Base-by-base conservation (phyloP, 1,140 invertebrate species). In the Hylyphantes graminicola region DNA sequence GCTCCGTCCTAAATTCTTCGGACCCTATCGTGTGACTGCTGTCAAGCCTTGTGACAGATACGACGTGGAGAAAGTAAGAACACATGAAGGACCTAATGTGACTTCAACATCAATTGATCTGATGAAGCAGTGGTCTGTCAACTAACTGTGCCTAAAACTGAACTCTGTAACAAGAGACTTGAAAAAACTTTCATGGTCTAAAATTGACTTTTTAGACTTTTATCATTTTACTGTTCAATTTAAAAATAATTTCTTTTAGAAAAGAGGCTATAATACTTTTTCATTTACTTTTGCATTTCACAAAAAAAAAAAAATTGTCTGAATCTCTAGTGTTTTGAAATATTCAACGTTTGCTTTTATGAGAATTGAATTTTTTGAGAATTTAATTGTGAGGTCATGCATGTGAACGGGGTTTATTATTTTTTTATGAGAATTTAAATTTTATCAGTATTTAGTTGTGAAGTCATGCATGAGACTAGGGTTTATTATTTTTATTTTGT, bases 51-150 rank as follows among this genome's bases (percentile, higher is more conserved):
- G 64, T 13, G 74, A 64, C n/a, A 9, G 74, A 13, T 76, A 76
- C 50, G 55, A 76, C n/a, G 74, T 77, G 8, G 74, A 50, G 15
- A 64, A 77, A 48, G 19, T 77, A 4, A 57, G 57, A 17, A 21
- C 21, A 9, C 72, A 74, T 74, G 72, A 74, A 21, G 72, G 53
- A 15, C 72, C 53, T 57, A n/a, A 55, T 0, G n/a, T 51, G 3
- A 63, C 74, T 2, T 35, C 59, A 7, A 63, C 57, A 76, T 19
- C 74, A 12, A 35, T 50, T 15, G 74, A 63, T 35, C 15, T 19
- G 13, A 57, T 75, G 72, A 75, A 75, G 51, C 57, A 12, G 12
- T 61, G 57, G 57, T 15, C 17, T 2, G 15, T 17, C 64, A 17
- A 67, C 21, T 67, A 35, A 5, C 35, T 35, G 35, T 35, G 35